phyloP scores from a whole-genome alignment of 2,797 vertebrate species.

The Morelia viridis region DNA sequence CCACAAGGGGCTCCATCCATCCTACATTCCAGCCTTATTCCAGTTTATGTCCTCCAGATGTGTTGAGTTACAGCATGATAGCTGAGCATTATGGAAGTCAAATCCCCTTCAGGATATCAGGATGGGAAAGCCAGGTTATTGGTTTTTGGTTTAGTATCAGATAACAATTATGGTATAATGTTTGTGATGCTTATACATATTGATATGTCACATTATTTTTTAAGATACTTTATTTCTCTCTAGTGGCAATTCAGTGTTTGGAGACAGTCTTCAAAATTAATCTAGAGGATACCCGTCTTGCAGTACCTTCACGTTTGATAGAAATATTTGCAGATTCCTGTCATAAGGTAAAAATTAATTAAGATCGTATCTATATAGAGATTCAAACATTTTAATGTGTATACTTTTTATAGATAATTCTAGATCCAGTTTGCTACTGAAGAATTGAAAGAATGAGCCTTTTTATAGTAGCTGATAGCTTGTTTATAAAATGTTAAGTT shows the following conservation, averaged over 20 bases:
- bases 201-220: background rate
- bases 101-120: background rate
- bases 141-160: background rate
- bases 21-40: background rate
- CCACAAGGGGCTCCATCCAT: background rate
- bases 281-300: conserved; percentile 88
- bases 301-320: conserved; percentile 83
- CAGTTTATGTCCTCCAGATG: background rate
- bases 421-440: background rate
- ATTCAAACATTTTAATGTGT: background rate
- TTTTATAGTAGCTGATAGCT: background rate
- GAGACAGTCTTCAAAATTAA: conserved; percentile 97
- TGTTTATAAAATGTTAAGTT: background rate
- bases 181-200: background rate
- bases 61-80: background rate
- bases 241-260: conserved; percentile 97
- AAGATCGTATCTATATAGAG: background rate
- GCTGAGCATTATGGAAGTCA: background rate
- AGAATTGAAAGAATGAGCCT: background rate
- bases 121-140: background rate
- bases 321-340: conserved; percentile 91
- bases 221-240: conserved; percentile 32
- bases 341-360: conserved; percentile 81
- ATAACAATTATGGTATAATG: background rate
- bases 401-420: background rate